These are phyloP conservation scores for Stegodyphus dumicola DNA, from an alignment of 1,140 invertebrate genomes.

Conservation along the genomic window DNA sequence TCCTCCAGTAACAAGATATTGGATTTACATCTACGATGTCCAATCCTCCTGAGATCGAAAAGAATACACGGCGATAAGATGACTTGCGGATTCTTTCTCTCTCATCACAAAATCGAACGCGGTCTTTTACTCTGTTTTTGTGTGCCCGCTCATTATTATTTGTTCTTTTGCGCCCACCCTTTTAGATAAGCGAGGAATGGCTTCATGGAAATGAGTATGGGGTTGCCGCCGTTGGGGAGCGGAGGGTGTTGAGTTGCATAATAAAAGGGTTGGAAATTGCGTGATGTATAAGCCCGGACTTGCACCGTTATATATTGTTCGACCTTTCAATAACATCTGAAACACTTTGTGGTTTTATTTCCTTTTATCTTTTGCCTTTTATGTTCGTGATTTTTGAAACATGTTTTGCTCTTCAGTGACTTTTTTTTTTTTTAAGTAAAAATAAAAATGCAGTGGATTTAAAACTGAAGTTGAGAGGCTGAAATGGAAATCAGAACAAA, in stretches of 20 bases:
- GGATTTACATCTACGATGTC: slow-evolving; percentile 51
- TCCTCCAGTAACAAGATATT: slow-evolving; percentile 37
- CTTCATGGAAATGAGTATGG: background rate
- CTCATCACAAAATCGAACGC: slow-evolving; percentile 56
- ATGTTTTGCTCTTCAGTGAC: background rate
- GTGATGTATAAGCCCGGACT: background rate
- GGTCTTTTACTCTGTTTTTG: slow-evolving; percentile 10
- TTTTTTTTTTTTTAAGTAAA: background rate
- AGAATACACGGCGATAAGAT: slow-evolving; percentile 50
- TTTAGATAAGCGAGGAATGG: slow-evolving; percentile 14
- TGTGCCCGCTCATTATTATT: slow-evolving; percentile 43
- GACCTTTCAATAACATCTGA: slow-evolving; percentile 41
- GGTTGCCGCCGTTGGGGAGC: no score
- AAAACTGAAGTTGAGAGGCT: no score
- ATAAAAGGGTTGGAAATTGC: slow-evolving; percentile 9
- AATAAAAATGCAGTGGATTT: no score
- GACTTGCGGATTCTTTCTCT: slow-evolving; percentile 29
- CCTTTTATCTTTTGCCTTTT: background rate
- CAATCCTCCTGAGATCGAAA: slow-evolving; percentile 27
- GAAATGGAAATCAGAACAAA: no score
- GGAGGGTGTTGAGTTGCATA: slow-evolving; percentile 1
- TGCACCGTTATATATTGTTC: slow-evolving; percentile 18
- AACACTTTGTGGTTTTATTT: slow-evolving; percentile 8
- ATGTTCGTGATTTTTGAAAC: background rate
- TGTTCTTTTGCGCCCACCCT: slow-evolving; percentile 31